A percentile compares a stretch with the other conserved stretches of the same genome.
These are phyloP conservation scores for Stenichneumon culpator DNA, from an alignment of 2,888 invertebrate species.

Conservation along the genomic window DNA sequence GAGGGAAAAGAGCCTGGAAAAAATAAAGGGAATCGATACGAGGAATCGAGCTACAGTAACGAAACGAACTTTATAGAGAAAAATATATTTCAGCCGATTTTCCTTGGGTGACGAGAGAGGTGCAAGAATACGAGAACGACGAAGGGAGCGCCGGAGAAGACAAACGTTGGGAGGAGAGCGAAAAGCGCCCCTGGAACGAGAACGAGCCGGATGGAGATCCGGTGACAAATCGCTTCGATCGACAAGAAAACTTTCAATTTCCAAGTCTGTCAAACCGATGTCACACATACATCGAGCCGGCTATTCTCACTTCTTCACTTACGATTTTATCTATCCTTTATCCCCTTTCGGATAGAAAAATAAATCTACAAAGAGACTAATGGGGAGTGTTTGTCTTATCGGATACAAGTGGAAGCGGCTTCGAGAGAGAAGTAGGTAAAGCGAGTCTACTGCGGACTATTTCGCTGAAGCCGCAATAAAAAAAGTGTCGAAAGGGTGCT, in stretches of 20 bases:
- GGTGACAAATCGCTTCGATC: constrained; percentile 73
- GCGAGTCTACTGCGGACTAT: constrained; percentile 11
- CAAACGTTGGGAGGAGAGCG: constrained; percentile 25
- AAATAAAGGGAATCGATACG: constrained; percentile 57
- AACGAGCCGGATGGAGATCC: constrained; percentile 45
- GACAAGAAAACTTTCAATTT: constrained; percentile 77
- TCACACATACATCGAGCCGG: constrained; percentile 33
- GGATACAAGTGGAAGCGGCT: not conserved
- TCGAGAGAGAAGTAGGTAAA: not conserved
- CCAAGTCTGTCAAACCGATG: constrained; percentile 68
- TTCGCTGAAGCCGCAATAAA: constrained; percentile 30
- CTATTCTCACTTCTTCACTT: constrained; percentile 39
- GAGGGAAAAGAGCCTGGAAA: constrained; percentile 13
- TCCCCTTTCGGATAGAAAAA: constrained; percentile 18
- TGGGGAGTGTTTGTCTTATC: constrained; percentile 1
- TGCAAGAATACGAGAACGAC: constrained; percentile 4
- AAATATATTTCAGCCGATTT: constrained; percentile 59
- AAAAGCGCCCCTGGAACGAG: constrained; percentile 17
- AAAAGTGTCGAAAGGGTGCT: constrained; percentile 32
- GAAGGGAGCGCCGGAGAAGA: not conserved
- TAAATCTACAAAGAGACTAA: constrained; percentile 13
- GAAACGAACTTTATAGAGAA: constrained; percentile 53
- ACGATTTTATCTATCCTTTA: constrained; percentile 37
- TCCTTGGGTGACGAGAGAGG: not conserved
- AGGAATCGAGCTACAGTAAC: constrained; percentile 2